Evolutionary conservation across 2,113 vertebrate genomes (phyloP).

Genomic region (Poicephalus gulielmi): DNA sequence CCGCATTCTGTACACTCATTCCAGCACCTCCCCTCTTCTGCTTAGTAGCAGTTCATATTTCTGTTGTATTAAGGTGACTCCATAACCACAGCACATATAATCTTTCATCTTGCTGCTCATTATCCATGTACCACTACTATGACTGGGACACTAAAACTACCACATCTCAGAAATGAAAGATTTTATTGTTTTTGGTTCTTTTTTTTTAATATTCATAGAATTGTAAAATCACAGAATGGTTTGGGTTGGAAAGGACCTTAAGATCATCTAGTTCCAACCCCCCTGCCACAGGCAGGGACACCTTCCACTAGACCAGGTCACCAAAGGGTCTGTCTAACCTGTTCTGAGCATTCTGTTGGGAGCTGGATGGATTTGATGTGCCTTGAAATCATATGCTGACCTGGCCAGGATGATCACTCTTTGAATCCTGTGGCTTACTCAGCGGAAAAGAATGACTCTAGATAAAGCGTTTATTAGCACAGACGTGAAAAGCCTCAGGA

Average conservation of each 20-base stretch:
- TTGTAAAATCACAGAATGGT: not conserved
- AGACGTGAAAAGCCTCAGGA: not conserved
- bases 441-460: not conserved
- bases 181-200: not conserved
- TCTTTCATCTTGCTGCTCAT: not conserved
- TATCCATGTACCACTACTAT: not conserved
- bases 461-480: not conserved
- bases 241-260: not conserved
- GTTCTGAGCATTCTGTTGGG: not conserved
- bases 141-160: not conserved
- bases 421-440: not conserved
- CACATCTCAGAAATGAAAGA: not conserved
- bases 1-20: not conserved
- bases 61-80: not conserved
- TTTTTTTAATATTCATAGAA: not conserved
- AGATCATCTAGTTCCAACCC: not conserved
- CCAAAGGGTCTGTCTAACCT: not conserved
- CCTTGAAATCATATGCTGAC: not conserved
- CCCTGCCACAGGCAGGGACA: not conserved
- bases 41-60: not conserved
- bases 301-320: not conserved
- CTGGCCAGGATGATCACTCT: not conserved
- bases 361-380: not conserved
- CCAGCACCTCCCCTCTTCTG: not conserved
- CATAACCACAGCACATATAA: not conserved